Evolutionary conservation across 2,888 invertebrate genomes (phyloP).

Genomic region (Thelaira solivaga): DNA sequence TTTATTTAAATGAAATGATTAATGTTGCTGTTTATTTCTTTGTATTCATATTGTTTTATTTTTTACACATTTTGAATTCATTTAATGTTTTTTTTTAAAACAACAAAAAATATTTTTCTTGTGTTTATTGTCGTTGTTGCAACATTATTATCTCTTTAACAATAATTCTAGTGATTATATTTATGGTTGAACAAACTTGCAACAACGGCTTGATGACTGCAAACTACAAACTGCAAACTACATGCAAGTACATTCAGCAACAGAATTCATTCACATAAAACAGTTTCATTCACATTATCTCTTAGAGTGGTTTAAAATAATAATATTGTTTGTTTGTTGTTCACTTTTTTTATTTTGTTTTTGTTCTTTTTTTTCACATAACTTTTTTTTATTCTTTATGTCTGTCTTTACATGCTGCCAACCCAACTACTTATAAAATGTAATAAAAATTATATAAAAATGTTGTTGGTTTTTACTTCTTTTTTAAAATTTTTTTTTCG

Average conservation of each 20-base stretch:
- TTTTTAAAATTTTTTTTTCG: no score
- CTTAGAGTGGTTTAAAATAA: constrained; percentile 48
- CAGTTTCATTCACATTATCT: constrained; percentile 42
- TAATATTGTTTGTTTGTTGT: constrained; percentile 20
- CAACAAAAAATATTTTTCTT: neutral
- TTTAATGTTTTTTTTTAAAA: constrained; percentile 12
- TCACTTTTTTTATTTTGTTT: neutral
- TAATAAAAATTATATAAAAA: constrained; percentile 43
- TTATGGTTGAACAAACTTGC: constrained; percentile 45
- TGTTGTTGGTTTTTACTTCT: constrained; percentile 15
- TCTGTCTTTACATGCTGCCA: constrained; percentile 34
- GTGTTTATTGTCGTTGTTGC: constrained; percentile 30
- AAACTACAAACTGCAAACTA: no score
- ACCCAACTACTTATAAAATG: constrained; percentile 51
- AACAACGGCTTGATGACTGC: constrained; percentile 13
- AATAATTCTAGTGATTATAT: constrained; percentile 53
- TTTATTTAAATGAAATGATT: constrained; percentile 27
- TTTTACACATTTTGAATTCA: neutral
- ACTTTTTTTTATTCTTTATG: constrained; percentile 52
- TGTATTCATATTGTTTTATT: neutral
- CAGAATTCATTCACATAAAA: neutral
- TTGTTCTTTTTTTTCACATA: constrained; percentile 17
- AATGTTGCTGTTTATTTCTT: constrained; percentile 21
- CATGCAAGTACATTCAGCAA: no score
- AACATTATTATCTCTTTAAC: constrained; percentile 56